phyloP scores from a whole-genome alignment of 2,888 invertebrate species.

The Drosophila melanosoma region DNA sequence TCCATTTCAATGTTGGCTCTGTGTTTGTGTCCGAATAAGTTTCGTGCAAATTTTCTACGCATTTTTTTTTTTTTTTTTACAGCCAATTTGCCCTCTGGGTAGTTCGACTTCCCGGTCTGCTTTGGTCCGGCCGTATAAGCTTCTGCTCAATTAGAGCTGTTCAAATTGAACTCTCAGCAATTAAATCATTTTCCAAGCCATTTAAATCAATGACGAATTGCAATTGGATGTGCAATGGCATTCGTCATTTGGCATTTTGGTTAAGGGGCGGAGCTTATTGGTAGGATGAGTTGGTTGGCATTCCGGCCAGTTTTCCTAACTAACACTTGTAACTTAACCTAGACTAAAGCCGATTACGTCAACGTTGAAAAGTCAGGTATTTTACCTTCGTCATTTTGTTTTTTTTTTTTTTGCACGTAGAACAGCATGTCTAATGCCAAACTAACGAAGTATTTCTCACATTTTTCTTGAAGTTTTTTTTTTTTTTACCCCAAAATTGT shows the following conservation, averaged over 20 bases:
- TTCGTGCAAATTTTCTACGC: slow-evolving; percentile 63
- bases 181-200: slow-evolving; percentile 78
- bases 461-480: slow-evolving; percentile 40
- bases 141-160: slow-evolving; percentile 75
- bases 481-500: slow-evolving; percentile 49
- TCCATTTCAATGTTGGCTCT: slow-evolving; percentile 42
- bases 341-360: slow-evolving; percentile 78
- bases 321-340: slow-evolving; percentile 71
- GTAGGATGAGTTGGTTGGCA: slow-evolving; percentile 20
- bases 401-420: slow-evolving; percentile 2
- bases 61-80: slow-evolving; percentile 55
- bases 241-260: not conserved
- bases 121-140: slow-evolving; percentile 22
- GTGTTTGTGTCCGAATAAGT: slow-evolving; percentile 64
- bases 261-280: not conserved
- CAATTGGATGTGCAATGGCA: slow-evolving; percentile 44
- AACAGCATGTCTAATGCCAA: slow-evolving; percentile 25
- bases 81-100: slow-evolving; percentile 34
- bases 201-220: slow-evolving; percentile 66
- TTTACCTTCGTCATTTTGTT: slow-evolving; percentile 16
- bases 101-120: slow-evolving; percentile 1
- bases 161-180: slow-evolving; percentile 66
- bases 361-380: slow-evolving; percentile 49
- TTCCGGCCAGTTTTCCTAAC: slow-evolving; percentile 35
- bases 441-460: slow-evolving; percentile 54